phyloP scores from a whole-genome alignment of 1,140 invertebrate genomes.

The Drosophila paulistorum region DNA sequence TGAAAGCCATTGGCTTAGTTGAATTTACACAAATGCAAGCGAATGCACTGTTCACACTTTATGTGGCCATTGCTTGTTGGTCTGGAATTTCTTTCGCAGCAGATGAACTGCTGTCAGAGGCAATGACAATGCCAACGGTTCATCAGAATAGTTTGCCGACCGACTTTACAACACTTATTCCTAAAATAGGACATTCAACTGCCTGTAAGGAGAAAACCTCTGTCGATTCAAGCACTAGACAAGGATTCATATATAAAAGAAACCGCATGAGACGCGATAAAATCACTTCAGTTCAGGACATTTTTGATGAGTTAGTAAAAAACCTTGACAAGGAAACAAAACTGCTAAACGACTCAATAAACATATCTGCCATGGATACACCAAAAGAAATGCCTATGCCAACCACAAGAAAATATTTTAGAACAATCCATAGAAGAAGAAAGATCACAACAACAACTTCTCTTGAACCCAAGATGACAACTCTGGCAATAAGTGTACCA shows the following conservation, averaged over 20 bases:
- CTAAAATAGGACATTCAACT: not conserved
- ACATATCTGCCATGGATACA: not conserved
- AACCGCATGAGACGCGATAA: not conserved
- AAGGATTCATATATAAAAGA: too few relatives aligned
- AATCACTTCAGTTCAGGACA: not conserved
- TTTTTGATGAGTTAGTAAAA: not conserved
- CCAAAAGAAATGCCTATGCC: not conserved
- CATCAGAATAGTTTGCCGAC: not conserved
- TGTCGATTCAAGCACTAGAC: not conserved
- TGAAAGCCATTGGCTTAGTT: not conserved
- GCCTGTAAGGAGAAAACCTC: too few relatives aligned
- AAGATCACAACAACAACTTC: not conserved
- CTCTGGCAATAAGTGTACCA: not conserved
- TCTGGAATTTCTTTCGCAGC: not conserved
- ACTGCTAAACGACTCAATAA: not conserved
- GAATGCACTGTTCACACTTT: not conserved
- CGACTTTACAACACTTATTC: not conserved
- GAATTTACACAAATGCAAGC: constrained; percentile 3
- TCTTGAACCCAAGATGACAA: not conserved
- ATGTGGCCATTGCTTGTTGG: not conserved
- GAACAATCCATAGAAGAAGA: not conserved
- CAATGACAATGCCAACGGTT: not conserved
- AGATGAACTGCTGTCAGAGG: not conserved
- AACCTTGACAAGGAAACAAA: not conserved
- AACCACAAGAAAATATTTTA: not conserved